Evolutionary conservation across 2,797 vertebrate species (phyloP).

Genomic region (Hydrocynus forskahlii): DNA sequence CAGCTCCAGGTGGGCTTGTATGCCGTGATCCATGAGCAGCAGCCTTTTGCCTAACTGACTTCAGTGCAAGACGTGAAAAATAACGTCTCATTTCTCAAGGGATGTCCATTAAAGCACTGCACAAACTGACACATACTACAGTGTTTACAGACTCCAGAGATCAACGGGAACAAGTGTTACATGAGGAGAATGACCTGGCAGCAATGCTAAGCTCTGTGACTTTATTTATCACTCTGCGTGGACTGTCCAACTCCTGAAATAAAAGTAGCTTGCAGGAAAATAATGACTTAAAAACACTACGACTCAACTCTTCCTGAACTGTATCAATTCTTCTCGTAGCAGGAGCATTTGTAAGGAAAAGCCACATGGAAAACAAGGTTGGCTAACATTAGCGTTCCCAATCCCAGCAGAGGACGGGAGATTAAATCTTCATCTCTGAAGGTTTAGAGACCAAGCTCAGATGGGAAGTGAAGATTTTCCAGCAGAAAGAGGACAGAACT

Average conservation of each 20-base stretch:
- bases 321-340: background rate
- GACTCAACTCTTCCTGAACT: too few relatives aligned
- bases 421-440: background rate
- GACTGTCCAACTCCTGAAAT: background rate
- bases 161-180: background rate
- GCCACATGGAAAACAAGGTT: background rate
- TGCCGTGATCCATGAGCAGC: background rate
- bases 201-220: background rate
- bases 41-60: background rate
- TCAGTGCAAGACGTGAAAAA: background rate
- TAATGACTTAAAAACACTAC: background rate
- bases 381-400: slow-evolving; percentile 1
- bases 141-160: background rate
- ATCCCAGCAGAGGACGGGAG: too few relatives aligned
- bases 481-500: background rate
- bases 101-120: background rate
- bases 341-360: background rate
- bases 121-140: background rate
- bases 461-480: too few relatives aligned
- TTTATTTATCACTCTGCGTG: background rate
- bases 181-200: background rate
- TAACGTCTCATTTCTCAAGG: background rate
- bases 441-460: background rate
- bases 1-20: background rate
- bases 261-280: background rate